Base-by-base conservation (phyloP, 2,113 vertebrate species). In the Oceanodroma tethys region DNA sequence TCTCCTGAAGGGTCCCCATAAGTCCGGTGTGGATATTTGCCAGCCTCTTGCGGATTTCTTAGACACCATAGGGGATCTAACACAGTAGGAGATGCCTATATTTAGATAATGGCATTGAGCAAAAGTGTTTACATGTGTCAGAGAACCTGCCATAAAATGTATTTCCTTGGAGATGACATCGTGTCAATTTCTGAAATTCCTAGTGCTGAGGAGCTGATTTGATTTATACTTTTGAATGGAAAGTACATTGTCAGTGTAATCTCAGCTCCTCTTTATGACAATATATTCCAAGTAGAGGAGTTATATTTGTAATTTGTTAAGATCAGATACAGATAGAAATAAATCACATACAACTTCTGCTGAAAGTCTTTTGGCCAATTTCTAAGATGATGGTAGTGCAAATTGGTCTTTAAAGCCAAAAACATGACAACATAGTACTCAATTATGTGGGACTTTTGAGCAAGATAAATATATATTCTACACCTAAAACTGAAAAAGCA, bases 291-390 rank as follows among this genome's bases (percentile, higher is more conserved):
- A 89, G 60, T 4, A 60, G 21, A 56, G 18, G 52, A 95, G 93
- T 95, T 97, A 81, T 83, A 83, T 89, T 55, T 82, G 38, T 66
- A 84, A 96, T 89, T 81, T 84, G 25, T 91, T 84, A 91, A 94
- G 56, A 94, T 89, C 55, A 86, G 59, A 65, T 68, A 84, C 27
- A 68, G 55, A 76, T 26, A 86, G 47, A 91, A 89, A 86, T 89
- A 91, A 96, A 85, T 63, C 76, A 71, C 20, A 34, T 74, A 45
- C 5, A 94, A 95, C 47, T 83, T 30, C 50, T 86, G 25, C 25
- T 74, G 50, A 47, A 94, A 93, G 59, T 34, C 67, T 95, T 88
- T 71, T 74, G 56, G 38, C n/a, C 86, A 89, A 11, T 81, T 89
- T 89, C 60, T 84, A 55, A 93, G 82, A 63, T 59, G 50, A 74